Evolutionary conservation across 2,113 vertebrate species (phyloP).

Genomic region (Epinephelus fuscoguttatus): DNA sequence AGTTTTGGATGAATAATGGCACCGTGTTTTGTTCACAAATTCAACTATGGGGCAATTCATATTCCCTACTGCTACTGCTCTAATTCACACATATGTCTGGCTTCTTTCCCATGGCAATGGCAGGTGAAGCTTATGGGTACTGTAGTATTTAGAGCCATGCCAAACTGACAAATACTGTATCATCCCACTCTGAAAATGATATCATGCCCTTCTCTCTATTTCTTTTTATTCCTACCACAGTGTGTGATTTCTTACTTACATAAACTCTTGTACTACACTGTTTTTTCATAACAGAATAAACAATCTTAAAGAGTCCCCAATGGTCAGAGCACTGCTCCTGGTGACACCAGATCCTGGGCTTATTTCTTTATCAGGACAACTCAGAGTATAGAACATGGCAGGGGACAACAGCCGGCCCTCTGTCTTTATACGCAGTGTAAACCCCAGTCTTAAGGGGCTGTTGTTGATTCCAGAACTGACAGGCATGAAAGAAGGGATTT

Average conservation of each 20-base stretch:
- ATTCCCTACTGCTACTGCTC: neutral
- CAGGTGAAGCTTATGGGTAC: neutral
- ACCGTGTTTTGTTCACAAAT: neutral
- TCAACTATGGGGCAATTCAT: neutral
- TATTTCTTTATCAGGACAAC: constrained; percentile 62
- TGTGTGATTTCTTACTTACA: constrained; percentile 4
- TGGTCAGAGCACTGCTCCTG: constrained; percentile 28
- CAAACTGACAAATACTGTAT: neutral
- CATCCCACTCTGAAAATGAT: neutral
- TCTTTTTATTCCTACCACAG: neutral
- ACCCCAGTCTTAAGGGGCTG: constrained; percentile 49
- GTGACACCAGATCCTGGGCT: constrained; percentile 55
- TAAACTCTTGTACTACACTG: neutral
- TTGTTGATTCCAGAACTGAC: constrained; percentile 62
- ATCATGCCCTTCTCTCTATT: neutral
- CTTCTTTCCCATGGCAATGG: neutral
- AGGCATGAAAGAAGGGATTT: constrained; percentile 74
- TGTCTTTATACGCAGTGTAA: constrained; percentile 47
- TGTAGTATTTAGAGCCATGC: neutral
- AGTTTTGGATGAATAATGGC: neutral
- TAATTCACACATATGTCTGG: neutral
- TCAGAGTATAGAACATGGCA: constrained; percentile 44
- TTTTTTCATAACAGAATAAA: constrained; percentile 48
- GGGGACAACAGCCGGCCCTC: constrained; percentile 32
- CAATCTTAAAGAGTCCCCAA: constrained; percentile 12